phyloP scores from a whole-genome alignment of 2,888 invertebrate species.

The Drosophila aldrichi region DNA sequence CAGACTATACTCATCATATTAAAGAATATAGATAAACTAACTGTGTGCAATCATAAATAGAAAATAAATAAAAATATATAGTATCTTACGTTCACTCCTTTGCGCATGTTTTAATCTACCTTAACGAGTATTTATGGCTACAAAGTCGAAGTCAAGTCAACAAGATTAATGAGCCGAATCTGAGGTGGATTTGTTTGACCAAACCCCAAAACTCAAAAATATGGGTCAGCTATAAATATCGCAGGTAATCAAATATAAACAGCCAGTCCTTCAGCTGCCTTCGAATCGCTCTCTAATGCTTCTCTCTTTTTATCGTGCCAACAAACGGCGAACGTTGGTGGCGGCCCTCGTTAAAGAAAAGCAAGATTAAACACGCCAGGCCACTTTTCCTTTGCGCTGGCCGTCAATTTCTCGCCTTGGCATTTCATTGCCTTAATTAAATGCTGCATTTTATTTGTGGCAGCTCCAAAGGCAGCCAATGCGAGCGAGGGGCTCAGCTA shows the following conservation, averaged over 20 bases:
- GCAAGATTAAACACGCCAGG: slow-evolving; percentile 63
- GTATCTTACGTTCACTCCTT: too few relatives aligned
- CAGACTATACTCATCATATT: too few relatives aligned
- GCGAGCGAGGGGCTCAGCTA: slow-evolving; percentile 7
- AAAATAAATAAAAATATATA: too few relatives aligned
- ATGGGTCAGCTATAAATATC: neutral
- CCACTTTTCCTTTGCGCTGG: slow-evolving; percentile 70
- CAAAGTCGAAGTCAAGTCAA: too few relatives aligned
- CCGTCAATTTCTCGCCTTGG: slow-evolving; percentile 68
- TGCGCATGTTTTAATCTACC: too few relatives aligned
- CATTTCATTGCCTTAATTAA: slow-evolving; percentile 78
- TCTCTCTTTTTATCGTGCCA: neutral
- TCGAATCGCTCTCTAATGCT: neutral
- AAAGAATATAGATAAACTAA: too few relatives aligned
- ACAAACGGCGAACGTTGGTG: neutral
- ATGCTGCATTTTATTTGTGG: slow-evolving; percentile 71
- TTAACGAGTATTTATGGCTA: too few relatives aligned
- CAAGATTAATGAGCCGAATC: too few relatives aligned
- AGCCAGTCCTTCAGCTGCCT: neutral
- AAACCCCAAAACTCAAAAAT: neutral
- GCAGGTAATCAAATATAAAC: neutral
- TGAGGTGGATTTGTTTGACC: too few relatives aligned
- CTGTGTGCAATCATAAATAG: too few relatives aligned
- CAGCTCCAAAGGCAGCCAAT: slow-evolving; percentile 51
- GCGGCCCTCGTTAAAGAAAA: slow-evolving; percentile 64